A percentile compares a stretch with the other conserved stretches of the same genome.
These are phyloP conservation scores for Parasteatoda lunata DNA, from an alignment of 2,888 invertebrate genomes.

Conservation along the genomic window DNA sequence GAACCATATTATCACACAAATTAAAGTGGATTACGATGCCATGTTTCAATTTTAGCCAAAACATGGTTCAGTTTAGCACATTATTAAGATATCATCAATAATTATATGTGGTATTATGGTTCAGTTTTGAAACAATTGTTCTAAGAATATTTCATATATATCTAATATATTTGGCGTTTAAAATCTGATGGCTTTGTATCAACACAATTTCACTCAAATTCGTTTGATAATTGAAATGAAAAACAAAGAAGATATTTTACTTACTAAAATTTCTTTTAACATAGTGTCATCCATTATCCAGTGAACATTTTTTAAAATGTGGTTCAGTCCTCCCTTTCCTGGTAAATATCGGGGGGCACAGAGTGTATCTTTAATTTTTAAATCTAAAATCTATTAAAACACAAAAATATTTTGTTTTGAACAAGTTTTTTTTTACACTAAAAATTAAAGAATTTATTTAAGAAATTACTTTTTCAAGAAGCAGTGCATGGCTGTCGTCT, in stretches of 20 bases:
- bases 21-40: too few species aligned
- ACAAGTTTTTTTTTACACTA: neutral
- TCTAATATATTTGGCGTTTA: too few species aligned
- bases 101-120: too few species aligned
- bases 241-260: neutral
- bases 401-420: neutral
- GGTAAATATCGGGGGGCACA: constrained; percentile 12
- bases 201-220: too few species aligned
- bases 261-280: constrained; percentile 20
- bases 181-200: too few species aligned
- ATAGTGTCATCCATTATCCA: constrained; percentile 40
- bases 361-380: constrained; percentile 36
- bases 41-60: too few species aligned
- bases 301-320: constrained; percentile 16
- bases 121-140: too few species aligned
- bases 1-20: too few species aligned
- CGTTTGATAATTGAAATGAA: too few species aligned
- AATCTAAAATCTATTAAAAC: constrained; percentile 14
- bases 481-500: constrained; percentile 37
- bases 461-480: constrained; percentile 18
- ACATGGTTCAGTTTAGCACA: too few species aligned
- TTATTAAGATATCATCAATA: too few species aligned
- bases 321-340: neutral
- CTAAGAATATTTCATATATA: too few species aligned
- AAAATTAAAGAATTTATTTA: neutral